These are phyloP conservation scores for Labroides dimidiatus DNA, from an alignment of 2,797 vertebrate species.

Conservation along the genomic window DNA sequence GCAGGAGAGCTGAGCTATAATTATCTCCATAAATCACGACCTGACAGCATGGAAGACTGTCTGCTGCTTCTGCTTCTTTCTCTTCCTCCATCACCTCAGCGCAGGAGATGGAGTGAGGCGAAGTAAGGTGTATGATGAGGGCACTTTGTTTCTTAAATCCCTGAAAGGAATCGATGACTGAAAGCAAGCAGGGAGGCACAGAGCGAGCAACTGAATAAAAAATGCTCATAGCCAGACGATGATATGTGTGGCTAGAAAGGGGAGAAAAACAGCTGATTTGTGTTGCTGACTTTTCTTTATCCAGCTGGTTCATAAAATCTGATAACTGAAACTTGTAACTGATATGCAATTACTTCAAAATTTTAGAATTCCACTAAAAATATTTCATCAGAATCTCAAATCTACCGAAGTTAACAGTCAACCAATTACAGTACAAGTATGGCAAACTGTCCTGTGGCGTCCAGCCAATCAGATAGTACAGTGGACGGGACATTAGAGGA, in stretches of 20 bases:
- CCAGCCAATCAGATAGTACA: too few species aligned
- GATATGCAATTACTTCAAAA: too few species aligned
- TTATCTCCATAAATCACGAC: conserved; percentile 65
- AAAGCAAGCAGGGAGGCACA: neutral
- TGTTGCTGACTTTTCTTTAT: too few species aligned
- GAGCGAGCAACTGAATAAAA: conserved; percentile 6
- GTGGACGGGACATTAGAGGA: too few species aligned
- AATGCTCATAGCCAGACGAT: conserved; percentile 21
- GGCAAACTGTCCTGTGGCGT: too few species aligned
- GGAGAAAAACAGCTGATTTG: conserved; percentile 43
- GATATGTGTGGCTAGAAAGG: conserved; percentile 47
- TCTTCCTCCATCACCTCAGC: conserved; percentile 5
- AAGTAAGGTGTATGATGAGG: neutral
- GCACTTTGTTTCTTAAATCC: neutral
- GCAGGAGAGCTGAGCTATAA: conserved; percentile 65
- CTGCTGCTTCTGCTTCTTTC: conserved; percentile 30
- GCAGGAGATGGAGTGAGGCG: conserved; percentile 3
- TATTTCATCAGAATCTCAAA: too few species aligned
- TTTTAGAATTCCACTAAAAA: too few species aligned
- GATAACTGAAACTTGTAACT: too few species aligned
- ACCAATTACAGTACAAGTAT: too few species aligned
- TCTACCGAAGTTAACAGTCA: too few species aligned
- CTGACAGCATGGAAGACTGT: conserved; percentile 36
- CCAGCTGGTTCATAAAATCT: too few species aligned
- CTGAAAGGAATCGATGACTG: conserved; percentile 13